Conservation (phyloP, 2,888 invertebrate genomes). For the Notodonta dromedarius region DNA sequence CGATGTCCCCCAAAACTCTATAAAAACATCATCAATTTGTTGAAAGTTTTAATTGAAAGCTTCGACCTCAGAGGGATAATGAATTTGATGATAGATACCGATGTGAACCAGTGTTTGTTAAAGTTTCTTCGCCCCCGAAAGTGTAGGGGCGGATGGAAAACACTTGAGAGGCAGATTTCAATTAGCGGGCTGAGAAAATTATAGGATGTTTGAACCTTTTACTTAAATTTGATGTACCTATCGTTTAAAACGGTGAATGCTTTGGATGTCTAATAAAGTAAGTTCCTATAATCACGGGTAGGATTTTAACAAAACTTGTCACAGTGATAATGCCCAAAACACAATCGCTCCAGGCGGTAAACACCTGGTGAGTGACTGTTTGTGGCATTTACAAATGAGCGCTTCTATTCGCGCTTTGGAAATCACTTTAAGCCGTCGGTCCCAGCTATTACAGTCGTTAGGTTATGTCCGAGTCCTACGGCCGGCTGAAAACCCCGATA, state of each 20-base stretch:
- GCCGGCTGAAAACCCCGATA: no score
- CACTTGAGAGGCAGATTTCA: neutral
- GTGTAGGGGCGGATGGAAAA: neutral
- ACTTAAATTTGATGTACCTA: neutral
- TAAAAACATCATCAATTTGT: slow-evolving; percentile 34
- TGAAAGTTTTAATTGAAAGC: slow-evolving; percentile 49
- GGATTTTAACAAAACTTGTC: no score
- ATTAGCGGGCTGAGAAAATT: neutral
- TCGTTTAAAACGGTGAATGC: neutral
- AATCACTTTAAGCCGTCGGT: no score
- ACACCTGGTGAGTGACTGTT: no score
- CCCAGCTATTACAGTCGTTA: no score
- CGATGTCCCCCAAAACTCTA: slow-evolving; percentile 16
- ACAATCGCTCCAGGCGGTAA: no score
- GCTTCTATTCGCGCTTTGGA: no score
- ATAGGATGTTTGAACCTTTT: neutral
- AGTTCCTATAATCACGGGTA: no score
- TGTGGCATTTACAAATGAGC: no score
- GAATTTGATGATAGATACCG: slow-evolving; percentile 21
- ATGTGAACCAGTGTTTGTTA: slow-evolving; percentile 12
- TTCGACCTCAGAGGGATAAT: slow-evolving; percentile 23
- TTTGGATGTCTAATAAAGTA: no score
- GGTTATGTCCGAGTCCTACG: no score
- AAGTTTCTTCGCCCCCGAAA: slow-evolving; percentile 6
- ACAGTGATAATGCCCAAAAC: no score